These are phyloP conservation scores for Spodoptera picta DNA, from an alignment of 2,888 invertebrate genomes.

Conservation along the genomic window DNA sequence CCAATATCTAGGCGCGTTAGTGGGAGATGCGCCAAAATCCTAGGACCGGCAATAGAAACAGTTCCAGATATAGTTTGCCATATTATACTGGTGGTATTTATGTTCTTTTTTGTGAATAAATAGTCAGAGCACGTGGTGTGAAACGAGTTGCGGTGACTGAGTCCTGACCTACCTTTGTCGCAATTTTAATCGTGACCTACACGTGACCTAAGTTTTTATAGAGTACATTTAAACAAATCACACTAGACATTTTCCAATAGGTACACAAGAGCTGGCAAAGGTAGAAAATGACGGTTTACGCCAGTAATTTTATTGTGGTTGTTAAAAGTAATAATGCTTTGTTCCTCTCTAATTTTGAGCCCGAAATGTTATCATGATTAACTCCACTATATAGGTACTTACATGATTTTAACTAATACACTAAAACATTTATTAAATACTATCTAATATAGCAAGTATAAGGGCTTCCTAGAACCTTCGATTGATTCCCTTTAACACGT, in stretches of 20 bases:
- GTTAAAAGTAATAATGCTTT: too few species aligned
- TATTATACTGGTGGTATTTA: background rate
- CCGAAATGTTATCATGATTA: too few species aligned
- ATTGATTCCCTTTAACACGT: conserved; percentile 14
- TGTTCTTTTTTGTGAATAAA: background rate
- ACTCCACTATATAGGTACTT: too few species aligned
- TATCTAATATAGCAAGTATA: background rate
- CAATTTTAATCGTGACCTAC: background rate
- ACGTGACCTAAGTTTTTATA: too few species aligned
- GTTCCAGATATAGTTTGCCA: conserved; percentile 14
- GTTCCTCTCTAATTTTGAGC: too few species aligned
- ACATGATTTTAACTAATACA: too few species aligned
- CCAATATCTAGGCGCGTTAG: conserved; percentile 25
- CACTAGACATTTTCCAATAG: too few species aligned
- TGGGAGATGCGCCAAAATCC: conserved; percentile 46
- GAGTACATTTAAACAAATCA: too few species aligned
- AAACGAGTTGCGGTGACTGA: background rate
- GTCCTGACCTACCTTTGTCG: conserved; percentile 8
- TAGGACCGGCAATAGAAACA: conserved; percentile 6
- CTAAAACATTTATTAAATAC: too few species aligned
- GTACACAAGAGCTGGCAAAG: too few species aligned
- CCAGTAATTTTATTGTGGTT: too few species aligned
- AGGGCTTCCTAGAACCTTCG: background rate
- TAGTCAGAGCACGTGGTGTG: background rate
- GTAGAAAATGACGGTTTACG: too few species aligned